Evolutionary conservation across 2,113 vertebrate genomes (phyloP).

Genomic region (Ardeotis arabs): DNA sequence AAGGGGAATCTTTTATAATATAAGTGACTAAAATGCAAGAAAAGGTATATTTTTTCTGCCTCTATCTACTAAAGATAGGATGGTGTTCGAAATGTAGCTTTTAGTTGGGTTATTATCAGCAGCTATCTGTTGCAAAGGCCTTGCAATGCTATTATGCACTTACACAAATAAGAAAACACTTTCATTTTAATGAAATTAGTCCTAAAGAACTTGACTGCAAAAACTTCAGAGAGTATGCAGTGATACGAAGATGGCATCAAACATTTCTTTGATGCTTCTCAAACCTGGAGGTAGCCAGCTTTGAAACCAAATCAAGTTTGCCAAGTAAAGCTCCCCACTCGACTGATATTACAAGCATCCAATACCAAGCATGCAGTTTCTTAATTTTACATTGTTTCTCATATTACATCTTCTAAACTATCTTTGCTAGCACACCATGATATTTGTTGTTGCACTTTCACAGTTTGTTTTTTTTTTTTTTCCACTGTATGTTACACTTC

Average conservation of each 20-base stretch:
- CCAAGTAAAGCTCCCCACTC: neutral
- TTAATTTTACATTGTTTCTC: neutral
- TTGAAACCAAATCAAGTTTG: neutral
- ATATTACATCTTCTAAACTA: neutral
- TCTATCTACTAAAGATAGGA: neutral
- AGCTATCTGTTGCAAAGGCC: neutral
- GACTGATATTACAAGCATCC: neutral
- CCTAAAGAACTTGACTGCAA: neutral
- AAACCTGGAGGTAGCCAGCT: neutral
- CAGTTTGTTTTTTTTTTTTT: neutral
- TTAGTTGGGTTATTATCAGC: neutral
- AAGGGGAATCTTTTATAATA: neutral
- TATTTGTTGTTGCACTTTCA: neutral
- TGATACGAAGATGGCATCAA: accelerated
- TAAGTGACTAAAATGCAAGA: neutral
- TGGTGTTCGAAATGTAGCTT: neutral
- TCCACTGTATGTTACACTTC: neutral
- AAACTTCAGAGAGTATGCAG: neutral
- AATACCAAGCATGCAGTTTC: neutral
- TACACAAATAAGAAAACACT: neutral
- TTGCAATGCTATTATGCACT: neutral
- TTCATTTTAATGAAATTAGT: neutral
- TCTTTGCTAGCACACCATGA: neutral
- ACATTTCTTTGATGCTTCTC: neutral
- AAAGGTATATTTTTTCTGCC: neutral